Conservation (phyloP, 2,113 vertebrate species). For the Trinectes maculatus region DNA sequence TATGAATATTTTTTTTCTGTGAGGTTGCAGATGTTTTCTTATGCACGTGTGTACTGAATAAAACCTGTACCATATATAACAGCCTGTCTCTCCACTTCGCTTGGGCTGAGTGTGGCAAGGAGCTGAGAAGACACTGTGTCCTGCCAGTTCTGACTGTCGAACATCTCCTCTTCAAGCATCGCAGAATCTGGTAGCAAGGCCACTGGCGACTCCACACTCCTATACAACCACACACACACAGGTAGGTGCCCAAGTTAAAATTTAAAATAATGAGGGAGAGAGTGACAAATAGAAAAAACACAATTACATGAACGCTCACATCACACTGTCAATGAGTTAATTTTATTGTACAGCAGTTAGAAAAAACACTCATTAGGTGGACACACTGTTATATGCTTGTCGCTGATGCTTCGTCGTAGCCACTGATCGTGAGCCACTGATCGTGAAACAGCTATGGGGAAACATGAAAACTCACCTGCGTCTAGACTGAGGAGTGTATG, state of each 20-base stretch:
- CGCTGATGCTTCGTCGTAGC: too few species aligned
- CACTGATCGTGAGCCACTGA: too few species aligned
- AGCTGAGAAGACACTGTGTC: conserved; percentile 85
- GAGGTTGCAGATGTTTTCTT: too few species aligned
- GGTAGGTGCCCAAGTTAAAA: too few species aligned
- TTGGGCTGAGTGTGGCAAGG: conserved; percentile 79
- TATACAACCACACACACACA: conserved; percentile 44
- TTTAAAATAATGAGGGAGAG: too few species aligned
- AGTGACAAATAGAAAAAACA: neutral
- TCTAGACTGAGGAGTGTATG: conserved; percentile 91
- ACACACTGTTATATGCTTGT: too few species aligned
- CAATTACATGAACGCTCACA: too few species aligned
- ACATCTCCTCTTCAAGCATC: conserved; percentile 87
- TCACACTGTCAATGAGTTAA: too few species aligned
- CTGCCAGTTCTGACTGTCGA: conserved; percentile 90
- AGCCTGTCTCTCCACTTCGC: conserved; percentile 91
- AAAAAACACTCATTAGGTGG: too few species aligned
- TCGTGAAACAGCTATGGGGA: neutral
- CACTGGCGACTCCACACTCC: conserved; percentile 87
- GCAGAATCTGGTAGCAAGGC: conserved; percentile 84
- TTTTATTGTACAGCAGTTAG: too few species aligned
- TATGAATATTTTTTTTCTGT: too few species aligned
- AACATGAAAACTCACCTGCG: conserved; percentile 83
- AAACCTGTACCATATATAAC: conserved; percentile 89
- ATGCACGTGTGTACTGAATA: neutral